Percentiles rank a stretch among this genome's conserved stretches.
These are phyloP conservation scores for Xiphophorus maculatus DNA, from an alignment of 2,113 vertebrate species.

Conservation along the genomic window DNA sequence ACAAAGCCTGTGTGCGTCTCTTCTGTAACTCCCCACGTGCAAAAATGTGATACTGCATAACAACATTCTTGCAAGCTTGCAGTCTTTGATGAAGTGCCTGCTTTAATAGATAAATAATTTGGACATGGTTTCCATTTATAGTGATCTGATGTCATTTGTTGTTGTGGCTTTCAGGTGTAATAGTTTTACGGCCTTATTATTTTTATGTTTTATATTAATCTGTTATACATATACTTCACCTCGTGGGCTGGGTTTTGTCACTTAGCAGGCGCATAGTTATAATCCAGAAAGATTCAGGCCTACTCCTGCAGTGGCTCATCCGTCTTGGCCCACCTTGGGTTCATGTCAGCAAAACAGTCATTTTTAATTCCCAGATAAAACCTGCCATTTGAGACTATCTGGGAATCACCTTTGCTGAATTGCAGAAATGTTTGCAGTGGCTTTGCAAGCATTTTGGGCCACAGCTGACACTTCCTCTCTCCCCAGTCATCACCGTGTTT, in stretches of 20 bases:
- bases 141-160: slow-evolving; percentile 12
- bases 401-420: slow-evolving; percentile 65
- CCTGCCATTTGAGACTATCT: slow-evolving; percentile 50
- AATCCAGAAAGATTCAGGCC: slow-evolving; percentile 31
- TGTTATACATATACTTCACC: neutral
- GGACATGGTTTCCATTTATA: slow-evolving; percentile 30
- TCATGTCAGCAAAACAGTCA: slow-evolving; percentile 64
- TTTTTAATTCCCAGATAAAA: slow-evolving; percentile 54
- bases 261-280: slow-evolving; percentile 10
- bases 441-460: slow-evolving; percentile 49
- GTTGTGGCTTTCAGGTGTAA: slow-evolving; percentile 26
- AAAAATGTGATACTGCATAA: slow-evolving; percentile 43
- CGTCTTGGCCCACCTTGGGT: slow-evolving; percentile 34
- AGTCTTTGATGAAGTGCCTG: slow-evolving; percentile 22
- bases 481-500: slow-evolving; percentile 20
- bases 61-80: slow-evolving; percentile 30
- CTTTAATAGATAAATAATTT: slow-evolving; percentile 36
- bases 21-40: slow-evolving; percentile 13
- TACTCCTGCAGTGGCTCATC: slow-evolving; percentile 35
- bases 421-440: slow-evolving; percentile 47
- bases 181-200: slow-evolving; percentile 33
- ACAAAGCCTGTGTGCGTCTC: slow-evolving; percentile 8
- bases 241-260: slow-evolving; percentile 14
- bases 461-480: slow-evolving; percentile 56
- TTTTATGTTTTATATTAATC: slow-evolving; percentile 15